A percentile compares a stretch with the other conserved stretches of the same genome.
Evolutionary conservation across 2,113 vertebrate genomes (phyloP).

Genomic region (Festucalex cinctus): DNA sequence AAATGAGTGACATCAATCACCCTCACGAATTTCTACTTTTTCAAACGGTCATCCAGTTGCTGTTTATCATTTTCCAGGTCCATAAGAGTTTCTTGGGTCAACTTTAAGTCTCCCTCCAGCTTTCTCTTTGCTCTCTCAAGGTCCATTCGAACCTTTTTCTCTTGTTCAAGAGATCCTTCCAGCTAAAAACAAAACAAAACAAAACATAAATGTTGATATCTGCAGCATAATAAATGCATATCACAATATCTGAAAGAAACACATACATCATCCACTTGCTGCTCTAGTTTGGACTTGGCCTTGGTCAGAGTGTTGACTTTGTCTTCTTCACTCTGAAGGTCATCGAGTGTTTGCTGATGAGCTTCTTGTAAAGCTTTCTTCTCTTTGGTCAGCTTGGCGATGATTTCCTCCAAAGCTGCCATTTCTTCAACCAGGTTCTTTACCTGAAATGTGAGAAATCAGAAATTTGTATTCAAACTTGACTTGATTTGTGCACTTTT

Average conservation of each 20-base stretch:
- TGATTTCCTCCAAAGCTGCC: slow-evolving; percentile 81
- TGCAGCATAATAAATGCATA: neutral
- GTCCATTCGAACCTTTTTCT: slow-evolving; percentile 83
- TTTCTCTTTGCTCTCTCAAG: slow-evolving; percentile 81
- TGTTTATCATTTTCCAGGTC: slow-evolving; percentile 71
- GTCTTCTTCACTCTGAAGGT: neutral
- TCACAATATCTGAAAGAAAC: slow-evolving; percentile 48
- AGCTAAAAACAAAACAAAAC: slow-evolving; percentile 57
- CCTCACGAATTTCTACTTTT: slow-evolving; percentile 71
- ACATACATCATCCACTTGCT: slow-evolving; percentile 1
- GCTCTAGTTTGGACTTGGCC: neutral
- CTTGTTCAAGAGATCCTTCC: slow-evolving; percentile 83
- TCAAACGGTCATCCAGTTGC: slow-evolving; percentile 79
- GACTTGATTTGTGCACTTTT: too few relatives aligned
- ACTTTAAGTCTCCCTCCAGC: slow-evolving; percentile 81
- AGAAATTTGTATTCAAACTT: too few relatives aligned
- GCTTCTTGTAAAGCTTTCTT: neutral
- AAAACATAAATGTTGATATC: neutral
- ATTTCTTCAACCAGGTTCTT: slow-evolving; percentile 89
- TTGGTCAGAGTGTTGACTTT: neutral
- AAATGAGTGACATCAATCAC: neutral
- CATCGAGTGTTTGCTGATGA: neutral
- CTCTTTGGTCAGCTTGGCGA: neutral
- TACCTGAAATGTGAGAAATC: slow-evolving; percentile 66
- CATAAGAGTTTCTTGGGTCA: slow-evolving; percentile 69